A percentile compares a stretch with the other conserved stretches of the same genome.
Conservation (phyloP, 2,888 invertebrate species). For the Rhimphoctona megacephalus region DNA sequence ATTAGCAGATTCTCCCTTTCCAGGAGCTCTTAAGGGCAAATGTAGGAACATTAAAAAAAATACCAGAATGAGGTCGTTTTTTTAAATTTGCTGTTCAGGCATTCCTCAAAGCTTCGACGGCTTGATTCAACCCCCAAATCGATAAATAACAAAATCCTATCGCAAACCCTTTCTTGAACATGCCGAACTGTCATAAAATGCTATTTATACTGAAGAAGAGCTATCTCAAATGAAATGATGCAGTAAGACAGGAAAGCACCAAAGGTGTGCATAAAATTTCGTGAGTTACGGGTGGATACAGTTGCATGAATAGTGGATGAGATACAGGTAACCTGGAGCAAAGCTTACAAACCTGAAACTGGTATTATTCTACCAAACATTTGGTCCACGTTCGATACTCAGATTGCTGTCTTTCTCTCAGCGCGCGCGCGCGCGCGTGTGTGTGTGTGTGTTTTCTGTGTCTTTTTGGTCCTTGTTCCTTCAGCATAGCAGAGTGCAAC, state of each 20-base stretch:
- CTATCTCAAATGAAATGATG: background rate
- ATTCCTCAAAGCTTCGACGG: no score
- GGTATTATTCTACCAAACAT: slow-evolving; percentile 23
- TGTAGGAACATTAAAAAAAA: background rate
- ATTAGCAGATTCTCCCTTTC: background rate
- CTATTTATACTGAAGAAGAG: background rate
- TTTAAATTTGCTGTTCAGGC: no score
- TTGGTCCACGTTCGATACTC: slow-evolving; percentile 27
- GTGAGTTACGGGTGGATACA: slow-evolving; percentile 16
- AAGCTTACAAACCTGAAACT: slow-evolving; percentile 15
- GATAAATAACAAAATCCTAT: background rate
- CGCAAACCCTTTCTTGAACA: background rate
- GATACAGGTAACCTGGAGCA: slow-evolving; percentile 25
- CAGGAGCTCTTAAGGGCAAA: background rate
- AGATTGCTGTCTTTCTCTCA: slow-evolving; percentile 29
- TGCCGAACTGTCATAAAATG: background rate
- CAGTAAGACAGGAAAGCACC: background rate
- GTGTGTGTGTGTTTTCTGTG: background rate
- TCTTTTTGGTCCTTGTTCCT: slow-evolving; percentile 26
- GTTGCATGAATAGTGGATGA: slow-evolving; percentile 24
- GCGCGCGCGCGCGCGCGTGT: background rate
- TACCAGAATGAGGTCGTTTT: no score
- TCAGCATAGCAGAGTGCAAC: slow-evolving; percentile 55
- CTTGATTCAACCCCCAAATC: background rate
- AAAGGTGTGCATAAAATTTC: slow-evolving; percentile 21